Base-by-base conservation (phyloP, 1,140 invertebrate genomes). In the Trichonephila inaurata region DNA sequence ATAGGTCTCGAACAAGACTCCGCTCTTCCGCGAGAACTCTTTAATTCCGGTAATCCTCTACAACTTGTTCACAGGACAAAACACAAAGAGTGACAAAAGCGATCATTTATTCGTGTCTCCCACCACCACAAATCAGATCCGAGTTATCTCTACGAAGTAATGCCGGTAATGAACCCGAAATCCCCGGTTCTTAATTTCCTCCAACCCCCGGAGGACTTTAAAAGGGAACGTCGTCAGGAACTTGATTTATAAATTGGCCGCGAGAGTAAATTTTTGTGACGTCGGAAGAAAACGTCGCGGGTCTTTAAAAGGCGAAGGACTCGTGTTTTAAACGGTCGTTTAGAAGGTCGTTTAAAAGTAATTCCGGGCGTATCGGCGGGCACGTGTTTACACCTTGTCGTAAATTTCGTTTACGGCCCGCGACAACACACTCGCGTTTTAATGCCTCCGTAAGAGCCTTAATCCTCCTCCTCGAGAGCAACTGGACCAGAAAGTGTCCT, bases 381-480 rank as follows among this genome's bases (percentile, higher is more conserved):
- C 88, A 85, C 82, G 82, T 87, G 83, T 87, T 92, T 77, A 92
- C 83, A 87, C 91, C 91, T 92, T 61, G 91, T 92, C 91, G 91
- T 92, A 92, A 92, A 92, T 92, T 77, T 40, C 62, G 60, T 92
- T 92, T 87, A 92, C 62, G 82, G 91, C 83, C 51, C 64, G 21
- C 91, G 83, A 86, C 91, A 92, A 92, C 91, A 87, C 58, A 28
- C 66, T 87, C 83, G 72, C 66, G 87, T 87, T 92, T 92, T 92
- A 92, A 92, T 92, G 66, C 83, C 40, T 62, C 83, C n/a, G 44
- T 92, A 92, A 92, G 91, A 33, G 81, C n/a, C 61, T n/a, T 92
- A 87, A 87, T 92, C 91, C 91, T 51, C 51, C 51, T 51, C 51
- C 51, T 51, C 51, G 51, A 28, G 62, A 77, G 61, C 82, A 60